These are phyloP conservation scores for Cotesia glomerata DNA, from an alignment of 1,140 invertebrate genomes.

Conservation along the genomic window DNA sequence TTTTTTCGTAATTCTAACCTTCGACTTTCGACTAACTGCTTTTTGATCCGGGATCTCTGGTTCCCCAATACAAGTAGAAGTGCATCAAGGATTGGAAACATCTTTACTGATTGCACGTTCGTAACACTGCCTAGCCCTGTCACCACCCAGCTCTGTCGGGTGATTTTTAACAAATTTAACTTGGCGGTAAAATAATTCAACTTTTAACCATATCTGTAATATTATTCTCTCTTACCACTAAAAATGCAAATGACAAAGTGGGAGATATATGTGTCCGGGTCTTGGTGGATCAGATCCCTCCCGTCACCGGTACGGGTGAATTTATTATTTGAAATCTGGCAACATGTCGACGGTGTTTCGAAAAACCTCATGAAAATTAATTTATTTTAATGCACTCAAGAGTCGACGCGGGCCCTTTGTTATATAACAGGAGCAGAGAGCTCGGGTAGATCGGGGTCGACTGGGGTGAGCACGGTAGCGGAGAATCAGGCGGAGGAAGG, in stretches of 20 bases:
- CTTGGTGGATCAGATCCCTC: too few relatives aligned
- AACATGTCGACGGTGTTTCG: constrained; percentile 30
- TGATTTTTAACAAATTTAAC: too few relatives aligned
- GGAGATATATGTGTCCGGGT: constrained; percentile 5
- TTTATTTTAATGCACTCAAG: constrained; percentile 16
- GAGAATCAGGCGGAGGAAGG: too few relatives aligned
- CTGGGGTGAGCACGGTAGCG: too few relatives aligned
- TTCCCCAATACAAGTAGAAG: too few relatives aligned
- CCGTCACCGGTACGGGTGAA: constrained; percentile 28
- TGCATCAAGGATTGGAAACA: too few relatives aligned
- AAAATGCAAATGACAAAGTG: constrained; percentile 43
- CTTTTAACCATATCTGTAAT: too few relatives aligned
- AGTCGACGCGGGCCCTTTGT: background rate
- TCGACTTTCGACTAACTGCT: background rate
- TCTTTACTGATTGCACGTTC: too few relatives aligned
- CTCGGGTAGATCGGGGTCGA: background rate
- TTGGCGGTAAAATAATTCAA: too few relatives aligned
- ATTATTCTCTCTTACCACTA: background rate
- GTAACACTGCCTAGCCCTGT: too few relatives aligned
- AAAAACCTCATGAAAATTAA: constrained; percentile 47
- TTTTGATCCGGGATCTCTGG: background rate
- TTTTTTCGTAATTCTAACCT: background rate
- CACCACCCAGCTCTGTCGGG: too few relatives aligned
- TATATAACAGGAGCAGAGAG: constrained; percentile 6
- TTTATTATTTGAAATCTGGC: constrained; percentile 16